Percentiles rank a stretch among this genome's conserved stretches.
Evolutionary conservation across 2,888 invertebrate genomes (phyloP).

Genomic region (Brachypalpus laphriformis): DNA sequence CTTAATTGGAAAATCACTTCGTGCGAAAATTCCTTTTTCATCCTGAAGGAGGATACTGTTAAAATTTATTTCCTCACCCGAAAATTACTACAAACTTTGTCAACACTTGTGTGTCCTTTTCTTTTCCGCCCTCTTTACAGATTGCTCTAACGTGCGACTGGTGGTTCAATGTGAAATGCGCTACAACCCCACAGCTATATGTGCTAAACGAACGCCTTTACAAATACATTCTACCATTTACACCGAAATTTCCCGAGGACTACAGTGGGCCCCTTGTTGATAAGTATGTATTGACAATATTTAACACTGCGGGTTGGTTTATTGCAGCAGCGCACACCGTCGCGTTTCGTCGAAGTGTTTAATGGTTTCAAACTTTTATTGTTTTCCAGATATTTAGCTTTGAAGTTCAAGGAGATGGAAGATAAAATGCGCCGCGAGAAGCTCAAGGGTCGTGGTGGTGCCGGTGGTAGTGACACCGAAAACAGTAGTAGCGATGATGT

Average conservation of each 20-base stretch:
- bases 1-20: conserved; percentile 63
- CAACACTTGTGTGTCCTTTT: conserved; percentile 35
- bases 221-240: conserved; percentile 93
- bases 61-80: conserved; percentile 40
- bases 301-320: conserved; percentile 8
- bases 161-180: conserved; percentile 96
- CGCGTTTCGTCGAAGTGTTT: neutral
- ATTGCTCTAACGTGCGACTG: conserved; percentile 94
- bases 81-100: conserved; percentile 64
- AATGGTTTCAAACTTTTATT: conserved; percentile 56
- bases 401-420: conserved; percentile 94
- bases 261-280: conserved; percentile 94
- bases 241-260: conserved; percentile 95
- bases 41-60: conserved; percentile 11
- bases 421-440: conserved; percentile 89
- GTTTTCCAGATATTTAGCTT: conserved; percentile 87
- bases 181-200: conserved; percentile 92
- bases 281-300: conserved; percentile 84
- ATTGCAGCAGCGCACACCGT: neutral
- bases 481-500: conserved; percentile 78
- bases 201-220: conserved; percentile 94
- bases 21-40: conserved; percentile 18
- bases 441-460: conserved; percentile 83
- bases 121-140: conserved; percentile 73
- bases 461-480: conserved; percentile 78